These are phyloP conservation scores for Choristoneura fumiferana DNA, from an alignment of 1,140 invertebrate genomes.

Conservation along the genomic window DNA sequence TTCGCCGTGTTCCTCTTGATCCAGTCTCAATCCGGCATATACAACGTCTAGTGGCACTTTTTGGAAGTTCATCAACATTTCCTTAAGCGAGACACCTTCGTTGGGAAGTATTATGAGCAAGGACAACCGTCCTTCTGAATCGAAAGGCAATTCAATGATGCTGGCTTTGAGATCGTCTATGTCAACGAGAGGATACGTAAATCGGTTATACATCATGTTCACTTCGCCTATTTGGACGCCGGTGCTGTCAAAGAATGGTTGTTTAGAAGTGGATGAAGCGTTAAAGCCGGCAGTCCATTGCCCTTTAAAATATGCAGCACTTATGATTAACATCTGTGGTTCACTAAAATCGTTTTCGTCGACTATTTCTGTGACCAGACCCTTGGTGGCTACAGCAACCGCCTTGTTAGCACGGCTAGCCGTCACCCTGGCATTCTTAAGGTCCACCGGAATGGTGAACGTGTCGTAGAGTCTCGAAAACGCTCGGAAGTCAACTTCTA, in stretches of 20 bases:
- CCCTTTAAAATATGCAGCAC: conserved; percentile 91
- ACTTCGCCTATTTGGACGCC: conserved; percentile 75
- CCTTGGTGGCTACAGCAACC: conserved; percentile 81
- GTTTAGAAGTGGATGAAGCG: conserved; percentile 73
- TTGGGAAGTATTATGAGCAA: conserved; percentile 85
- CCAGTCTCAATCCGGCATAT: not conserved
- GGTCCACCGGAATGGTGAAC: conserved; percentile 80
- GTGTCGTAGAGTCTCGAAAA: conserved; percentile 76
- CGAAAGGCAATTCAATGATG: conserved; percentile 87
- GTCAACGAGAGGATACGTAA: conserved; percentile 76
- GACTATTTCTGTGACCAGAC: conserved; percentile 83
- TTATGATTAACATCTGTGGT: conserved; percentile 85
- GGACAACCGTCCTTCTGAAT: conserved; percentile 80
- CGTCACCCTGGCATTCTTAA: conserved; percentile 68
- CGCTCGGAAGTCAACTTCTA: conserved; percentile 52
- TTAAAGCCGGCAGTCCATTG: conserved; percentile 88
- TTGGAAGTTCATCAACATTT: conserved; percentile 77
- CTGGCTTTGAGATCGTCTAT: conserved; percentile 80
- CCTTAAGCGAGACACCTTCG: conserved; percentile 64
- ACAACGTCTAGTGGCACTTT: conserved; percentile 78
- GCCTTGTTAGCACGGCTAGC: conserved; percentile 82
- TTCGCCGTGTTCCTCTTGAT: too few species aligned
- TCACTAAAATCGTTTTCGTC: conserved; percentile 69
- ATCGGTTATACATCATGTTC: conserved; percentile 82
- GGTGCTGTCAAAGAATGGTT: conserved; percentile 77